Conservation (phyloP, 2,113 vertebrate genomes). For the Oryctolagus cuniculus region mOryCun1.1 NC_091443.1:25125501-25126000, state of each 20-base stretch:
- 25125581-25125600: constrained; percentile 20
- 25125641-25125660: not conserved
- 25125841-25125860: not conserved
- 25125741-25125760: not conserved
- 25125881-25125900: not conserved
- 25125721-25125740: not conserved
- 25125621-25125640: not conserved
- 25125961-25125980: not conserved
- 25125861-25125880: not conserved
- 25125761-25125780: not conserved
- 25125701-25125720: not conserved
- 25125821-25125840: not conserved
- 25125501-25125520: not conserved
- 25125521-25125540: not conserved
- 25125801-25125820: not conserved
- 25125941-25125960: not conserved
- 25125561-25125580: constrained; percentile 33
- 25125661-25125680: not conserved
- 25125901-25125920: not conserved
- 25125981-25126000: not conserved
- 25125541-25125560: not conserved
- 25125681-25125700: not conserved
- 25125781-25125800: not conserved
- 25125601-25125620: constrained; percentile 17
- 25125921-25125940: not conserved